Percentiles rank a stretch among this genome's conserved stretches.
These are phyloP conservation scores for Rhodinocichla rosea DNA, from an alignment of 2,113 vertebrate genomes.

Conservation along the genomic window DNA sequence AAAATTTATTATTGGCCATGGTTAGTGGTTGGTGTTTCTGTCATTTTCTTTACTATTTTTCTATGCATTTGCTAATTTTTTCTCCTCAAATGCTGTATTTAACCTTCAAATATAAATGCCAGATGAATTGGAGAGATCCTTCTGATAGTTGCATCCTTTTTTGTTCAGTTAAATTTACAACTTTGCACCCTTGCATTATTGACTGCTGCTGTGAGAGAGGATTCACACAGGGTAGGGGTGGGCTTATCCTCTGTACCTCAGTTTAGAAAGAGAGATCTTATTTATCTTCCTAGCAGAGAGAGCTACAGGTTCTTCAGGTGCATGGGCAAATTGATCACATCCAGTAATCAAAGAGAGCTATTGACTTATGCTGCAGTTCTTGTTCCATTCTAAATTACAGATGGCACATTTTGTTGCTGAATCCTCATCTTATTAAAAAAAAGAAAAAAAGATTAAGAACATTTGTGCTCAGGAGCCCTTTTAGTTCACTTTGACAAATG, in stretches of 20 bases:
- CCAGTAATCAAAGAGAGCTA: not conserved
- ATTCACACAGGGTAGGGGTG: not conserved
- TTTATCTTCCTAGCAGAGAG: not conserved
- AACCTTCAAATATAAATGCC: not conserved
- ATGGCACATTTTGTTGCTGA: not conserved
- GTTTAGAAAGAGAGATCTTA: not conserved
- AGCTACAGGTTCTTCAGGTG: not conserved
- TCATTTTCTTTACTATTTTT: not conserved
- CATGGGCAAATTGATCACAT: constrained; percentile 4
- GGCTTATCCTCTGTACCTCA: not conserved
- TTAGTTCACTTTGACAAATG: constrained; percentile 59
- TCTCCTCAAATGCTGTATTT: not conserved
- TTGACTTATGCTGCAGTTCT: not conserved
- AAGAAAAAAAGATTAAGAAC: constrained; percentile 3
- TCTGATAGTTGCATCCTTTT: not conserved
- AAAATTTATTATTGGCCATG: not conserved
- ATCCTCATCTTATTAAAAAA: not conserved
- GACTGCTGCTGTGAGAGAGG: not conserved
- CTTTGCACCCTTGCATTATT: not conserved
- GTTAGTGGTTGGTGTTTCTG: not conserved
- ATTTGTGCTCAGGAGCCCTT: constrained; percentile 26
- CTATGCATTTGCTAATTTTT: not conserved
- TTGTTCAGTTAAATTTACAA: not conserved
- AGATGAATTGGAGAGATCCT: not conserved
- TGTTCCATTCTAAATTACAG: constrained; percentile 13